These are phyloP conservation scores for Bothrops jararaca DNA, from an alignment of 2,113 vertebrate genomes.

Conservation along the genomic window DNA sequence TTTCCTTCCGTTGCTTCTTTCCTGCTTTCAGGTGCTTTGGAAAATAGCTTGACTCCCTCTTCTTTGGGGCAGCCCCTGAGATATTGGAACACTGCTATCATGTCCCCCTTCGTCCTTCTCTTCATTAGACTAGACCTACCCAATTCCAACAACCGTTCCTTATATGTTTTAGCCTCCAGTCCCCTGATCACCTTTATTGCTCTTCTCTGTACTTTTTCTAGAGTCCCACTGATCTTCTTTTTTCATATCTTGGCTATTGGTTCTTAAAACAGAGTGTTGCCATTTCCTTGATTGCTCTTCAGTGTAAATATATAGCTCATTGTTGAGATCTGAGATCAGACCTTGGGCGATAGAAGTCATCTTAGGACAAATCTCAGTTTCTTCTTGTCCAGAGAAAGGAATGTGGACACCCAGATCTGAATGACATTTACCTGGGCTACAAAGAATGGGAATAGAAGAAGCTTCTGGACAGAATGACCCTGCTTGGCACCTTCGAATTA, in stretches of 20 bases:
- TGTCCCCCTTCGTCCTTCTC: no score
- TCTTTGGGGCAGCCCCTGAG: no score
- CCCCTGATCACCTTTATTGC: no score
- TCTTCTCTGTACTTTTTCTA: no score
- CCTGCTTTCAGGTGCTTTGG: no score
- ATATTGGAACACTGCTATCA: no score
- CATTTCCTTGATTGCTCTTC: not conserved
- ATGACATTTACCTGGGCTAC: conserved; percentile 57
- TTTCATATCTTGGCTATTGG: not conserved
- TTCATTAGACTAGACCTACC: no score
- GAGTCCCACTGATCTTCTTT: not conserved
- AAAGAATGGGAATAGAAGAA: conserved; percentile 53
- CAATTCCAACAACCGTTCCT: no score
- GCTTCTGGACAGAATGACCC: conserved; percentile 64
- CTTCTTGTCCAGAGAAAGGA: not conserved
- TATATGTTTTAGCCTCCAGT: no score
- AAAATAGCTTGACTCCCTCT: no score
- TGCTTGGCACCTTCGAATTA: conserved; percentile 42
- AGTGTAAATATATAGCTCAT: not conserved
- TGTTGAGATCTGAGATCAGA: not conserved
- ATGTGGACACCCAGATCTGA: not conserved
- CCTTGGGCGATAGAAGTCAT: not conserved
- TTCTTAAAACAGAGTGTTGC: not conserved
- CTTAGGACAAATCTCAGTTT: no score
- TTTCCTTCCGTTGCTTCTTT: no score